Base-by-base conservation (phyloP, 1,140 invertebrate species). In the Wiebesia pumilae region DNA sequence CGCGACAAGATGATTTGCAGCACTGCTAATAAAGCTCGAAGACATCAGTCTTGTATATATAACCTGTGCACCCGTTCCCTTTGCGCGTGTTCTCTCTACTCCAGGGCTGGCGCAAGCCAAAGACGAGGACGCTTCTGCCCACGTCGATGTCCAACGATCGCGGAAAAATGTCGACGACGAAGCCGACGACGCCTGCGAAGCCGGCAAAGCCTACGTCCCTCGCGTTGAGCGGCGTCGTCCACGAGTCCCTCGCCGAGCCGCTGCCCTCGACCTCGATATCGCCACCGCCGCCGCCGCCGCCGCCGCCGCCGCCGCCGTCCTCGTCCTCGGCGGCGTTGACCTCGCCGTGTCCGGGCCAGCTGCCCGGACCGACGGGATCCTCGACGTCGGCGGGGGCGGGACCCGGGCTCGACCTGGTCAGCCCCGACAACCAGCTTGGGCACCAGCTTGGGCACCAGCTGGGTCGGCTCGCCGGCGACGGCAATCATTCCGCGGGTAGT, bases 51-150 rank as follows among this genome's bases (percentile, higher is more conserved):
- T 80, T 35, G 30, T 27, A 80, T 81, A 47, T 82, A 27, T 81
- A 67, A 73, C 81, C 43, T 54, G 0, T 47, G 40, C 14, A 67
- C 62, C 40, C 58, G 62, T 67, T 43, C 81, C 47, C 82, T 47
- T 51, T 30, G 71, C 30, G 71, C 71, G 47, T 79, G 77, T 78
- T 81, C 43, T 85, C 65, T 85, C 58, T 62, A 43, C 69, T 79
- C 89, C 94, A 96, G 96, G 96, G 95, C 89, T 96, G 96, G 96
- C 95, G 96, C 94, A 96, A 96, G 94, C 95, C 96, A 90, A 96
- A 96, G 93, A 96, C 95, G 90, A 95, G 96, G 92, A 96, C 95
- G 91, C 95, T 96, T 93, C 95, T 96, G 95, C 95, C 96, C 88
- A 24, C 62, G n/a, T 69, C 62, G 19, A 24, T 80, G 51, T 43